Base-by-base conservation (phyloP, 2,888 invertebrate species). In the Chloroclysta siterata region DNA sequence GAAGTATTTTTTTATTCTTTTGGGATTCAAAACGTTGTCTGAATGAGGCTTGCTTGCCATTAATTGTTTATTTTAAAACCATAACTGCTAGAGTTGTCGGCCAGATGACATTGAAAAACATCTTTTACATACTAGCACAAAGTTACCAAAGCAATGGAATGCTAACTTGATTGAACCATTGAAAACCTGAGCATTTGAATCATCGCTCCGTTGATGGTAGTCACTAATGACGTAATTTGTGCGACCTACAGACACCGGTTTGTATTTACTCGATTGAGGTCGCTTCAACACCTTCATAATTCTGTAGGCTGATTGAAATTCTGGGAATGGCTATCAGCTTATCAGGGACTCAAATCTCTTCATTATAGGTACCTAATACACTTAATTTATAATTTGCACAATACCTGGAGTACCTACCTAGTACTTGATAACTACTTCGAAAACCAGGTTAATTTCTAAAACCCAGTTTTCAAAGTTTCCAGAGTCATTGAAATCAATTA, bases 241-340 rank as follows among this genome's bases (percentile, higher is more conserved):
- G 69, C 80, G 86, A 83, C 86, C 84, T 87, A 87, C 82, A 85
- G 81, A 81, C 73, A 83, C 85, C 78, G 81, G 85, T 86, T 81
- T 78, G 39, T 56, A 69, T 69, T 71, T 65, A 61, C 59, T 66
- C 64, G 39, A 67, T 62, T 65, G 69, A 71, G 73, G 74, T 74
- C 70, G 51, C 65, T 53, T 59, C 50, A 46, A 54, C 57, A 58
- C 53, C 65, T 61, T 50, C 53, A 41, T 41, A 47, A 44, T 63
- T 63, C 29, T 50, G 54, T 51, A 54, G 22, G 36, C 44, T 52
- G 33, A 42, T 41, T 17, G 17, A 48, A 44, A 15, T 54, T 59
- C 15, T 15, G 41, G 33, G 13, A 36, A 28, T 50, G 14, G 5
- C 10, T n/a, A 59, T 47, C 36, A 46, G 7, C 29, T 44, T 7